Evolutionary conservation across 2,113 vertebrate genomes (phyloP).

Genomic region (human): GRCh38 chr12:55637001-55637500

Average conservation of each 20-base stretch:
- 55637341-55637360: constrained; percentile 62
- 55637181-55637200: constrained; percentile 69
- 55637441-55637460: constrained; percentile 59
- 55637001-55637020: constrained; percentile 60
- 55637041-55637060: constrained; percentile 14
- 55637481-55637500: constrained; percentile 59
- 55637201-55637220: constrained; percentile 69
- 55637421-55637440: constrained; percentile 72
- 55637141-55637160: not conserved
- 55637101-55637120: constrained; percentile 56
- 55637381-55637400: constrained; percentile 71
- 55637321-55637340: constrained; percentile 68
- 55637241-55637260: constrained; percentile 69
- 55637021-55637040: constrained; percentile 63
- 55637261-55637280: constrained; percentile 64
- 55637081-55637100: constrained; percentile 62
- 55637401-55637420: not conserved
- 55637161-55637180: constrained; percentile 48
- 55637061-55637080: constrained; percentile 72
- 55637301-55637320: constrained; percentile 26
- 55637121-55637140: constrained; percentile 46
- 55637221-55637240: constrained; percentile 73
- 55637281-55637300: constrained; percentile 56
- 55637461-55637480: constrained; percentile 40
- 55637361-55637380: constrained; percentile 63